Evolutionary conservation across 1,140 invertebrate species (phyloP).

Genomic region (Spodoptera frugiperda): DNA sequence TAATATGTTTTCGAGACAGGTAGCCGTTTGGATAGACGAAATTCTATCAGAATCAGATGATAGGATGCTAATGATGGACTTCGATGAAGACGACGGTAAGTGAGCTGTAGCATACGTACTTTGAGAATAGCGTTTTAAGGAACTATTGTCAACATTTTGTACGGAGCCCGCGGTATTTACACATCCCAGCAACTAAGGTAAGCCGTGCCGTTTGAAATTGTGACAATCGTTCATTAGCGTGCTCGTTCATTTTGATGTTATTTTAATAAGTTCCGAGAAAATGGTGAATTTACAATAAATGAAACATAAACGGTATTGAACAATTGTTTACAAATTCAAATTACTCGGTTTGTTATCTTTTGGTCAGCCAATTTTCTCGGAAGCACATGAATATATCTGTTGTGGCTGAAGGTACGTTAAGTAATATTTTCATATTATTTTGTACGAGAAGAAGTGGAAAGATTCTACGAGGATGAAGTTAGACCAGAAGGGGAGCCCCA

Average conservation of each 20-base stretch:
- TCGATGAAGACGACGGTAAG: conserved; percentile 81
- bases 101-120: neutral
- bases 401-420: conserved; percentile 56
- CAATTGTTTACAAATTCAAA: conserved; percentile 64
- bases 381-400: conserved; percentile 20
- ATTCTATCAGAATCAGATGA: conserved; percentile 77
- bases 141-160: conserved; percentile 61
- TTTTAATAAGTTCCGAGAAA: conserved; percentile 51
- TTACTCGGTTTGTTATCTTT: neutral
- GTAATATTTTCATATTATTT: conserved; percentile 34
- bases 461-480: conserved; percentile 53
- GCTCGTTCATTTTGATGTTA: neutral
- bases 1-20: conserved; percentile 52
- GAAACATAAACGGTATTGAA: conserved; percentile 42
- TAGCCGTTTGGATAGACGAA: conserved; percentile 81
- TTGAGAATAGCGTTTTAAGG: neutral
- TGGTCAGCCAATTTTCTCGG: conserved; percentile 51
- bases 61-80: conserved; percentile 82
- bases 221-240: conserved; percentile 62
- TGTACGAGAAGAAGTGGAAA: conserved; percentile 71
- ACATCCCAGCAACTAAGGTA: conserved; percentile 54
- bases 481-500: conserved; percentile 20
- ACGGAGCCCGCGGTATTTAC: conserved; percentile 1
- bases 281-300: conserved; percentile 12
- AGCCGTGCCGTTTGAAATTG: conserved; percentile 62